These are phyloP conservation scores for Atta colombica DNA, from an alignment of 1,140 invertebrate genomes.

Conservation along the genomic window DNA sequence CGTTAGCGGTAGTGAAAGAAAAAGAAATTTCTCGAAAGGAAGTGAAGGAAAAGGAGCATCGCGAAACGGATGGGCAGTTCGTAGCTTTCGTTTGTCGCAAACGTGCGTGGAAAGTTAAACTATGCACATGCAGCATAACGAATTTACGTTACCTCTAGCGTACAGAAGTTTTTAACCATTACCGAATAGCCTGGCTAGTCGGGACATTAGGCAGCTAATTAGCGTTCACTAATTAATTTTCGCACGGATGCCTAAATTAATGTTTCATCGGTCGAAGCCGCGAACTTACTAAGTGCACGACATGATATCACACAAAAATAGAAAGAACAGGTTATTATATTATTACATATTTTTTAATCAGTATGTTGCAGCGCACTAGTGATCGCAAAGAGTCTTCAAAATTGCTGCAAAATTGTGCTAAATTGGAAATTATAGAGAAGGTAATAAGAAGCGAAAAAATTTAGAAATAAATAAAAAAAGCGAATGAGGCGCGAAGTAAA, in stretches of 20 bases:
- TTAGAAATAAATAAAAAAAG: too few relatives aligned
- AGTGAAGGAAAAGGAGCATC: neutral
- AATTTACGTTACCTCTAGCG: conserved; percentile 41
- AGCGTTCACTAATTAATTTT: conserved; percentile 59
- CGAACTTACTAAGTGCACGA: neutral
- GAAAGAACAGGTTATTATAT: neutral
- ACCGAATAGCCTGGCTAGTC: conserved; percentile 39
- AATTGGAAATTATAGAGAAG: too few relatives aligned
- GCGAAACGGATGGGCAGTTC: conserved; percentile 32
- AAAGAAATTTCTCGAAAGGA: conserved; percentile 41
- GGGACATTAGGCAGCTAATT: conserved; percentile 62
- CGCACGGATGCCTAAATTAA: conserved; percentile 45
- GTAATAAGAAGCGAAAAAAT: too few relatives aligned
- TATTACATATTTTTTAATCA: too few relatives aligned
- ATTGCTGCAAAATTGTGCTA: too few relatives aligned
- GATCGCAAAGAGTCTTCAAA: too few relatives aligned
- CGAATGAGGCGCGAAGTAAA: too few relatives aligned
- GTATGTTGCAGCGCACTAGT: too few relatives aligned
- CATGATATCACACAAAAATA: neutral
- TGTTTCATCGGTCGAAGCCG: conserved; percentile 29
- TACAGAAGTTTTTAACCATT: conserved; percentile 49
- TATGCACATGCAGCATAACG: conserved; percentile 50
- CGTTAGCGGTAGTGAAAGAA: conserved; percentile 37
- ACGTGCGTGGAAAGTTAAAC: conserved; percentile 57
- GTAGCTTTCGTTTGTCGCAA: conserved; percentile 61